phyloP scores from a whole-genome alignment of 2,797 vertebrate species.

The Leucoraja ocellata region DNA sequence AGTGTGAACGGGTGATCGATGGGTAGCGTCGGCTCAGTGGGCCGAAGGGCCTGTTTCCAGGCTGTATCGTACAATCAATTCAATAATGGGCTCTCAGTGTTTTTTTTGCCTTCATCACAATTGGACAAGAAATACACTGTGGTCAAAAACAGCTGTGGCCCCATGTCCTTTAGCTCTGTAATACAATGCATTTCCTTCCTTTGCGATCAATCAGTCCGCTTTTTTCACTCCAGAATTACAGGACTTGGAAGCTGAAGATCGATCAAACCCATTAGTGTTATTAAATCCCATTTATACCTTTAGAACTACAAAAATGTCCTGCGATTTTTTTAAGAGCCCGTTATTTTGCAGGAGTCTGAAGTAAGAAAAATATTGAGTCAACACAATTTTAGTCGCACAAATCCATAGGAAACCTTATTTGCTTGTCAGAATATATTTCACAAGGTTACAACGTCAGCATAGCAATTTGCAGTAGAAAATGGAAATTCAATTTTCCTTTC shows the following conservation, averaged over 20 bases:
- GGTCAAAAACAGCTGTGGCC: not conserved
- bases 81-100: not conserved
- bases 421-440: not conserved
- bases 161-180: not conserved
- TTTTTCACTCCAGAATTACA: not conserved
- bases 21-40: too few relatives aligned
- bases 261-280: not conserved
- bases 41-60: too few relatives aligned
- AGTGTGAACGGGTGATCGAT: too few relatives aligned
- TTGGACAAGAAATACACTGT: not conserved
- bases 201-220: not conserved
- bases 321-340: not conserved
- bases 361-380: not conserved
- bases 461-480: not conserved
- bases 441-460: not conserved
- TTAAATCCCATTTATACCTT: not conserved
- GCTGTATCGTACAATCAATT: too few relatives aligned
- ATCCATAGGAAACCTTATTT: not conserved
- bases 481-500: not conserved
- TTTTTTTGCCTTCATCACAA: not conserved
- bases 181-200: not conserved
- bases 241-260: not conserved
- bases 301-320: not conserved
- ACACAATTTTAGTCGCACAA: not conserved
- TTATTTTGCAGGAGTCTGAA: not conserved